phyloP scores from a whole-genome alignment of 2,888 invertebrate species.

The Sminthurides aquaticus region DNA sequence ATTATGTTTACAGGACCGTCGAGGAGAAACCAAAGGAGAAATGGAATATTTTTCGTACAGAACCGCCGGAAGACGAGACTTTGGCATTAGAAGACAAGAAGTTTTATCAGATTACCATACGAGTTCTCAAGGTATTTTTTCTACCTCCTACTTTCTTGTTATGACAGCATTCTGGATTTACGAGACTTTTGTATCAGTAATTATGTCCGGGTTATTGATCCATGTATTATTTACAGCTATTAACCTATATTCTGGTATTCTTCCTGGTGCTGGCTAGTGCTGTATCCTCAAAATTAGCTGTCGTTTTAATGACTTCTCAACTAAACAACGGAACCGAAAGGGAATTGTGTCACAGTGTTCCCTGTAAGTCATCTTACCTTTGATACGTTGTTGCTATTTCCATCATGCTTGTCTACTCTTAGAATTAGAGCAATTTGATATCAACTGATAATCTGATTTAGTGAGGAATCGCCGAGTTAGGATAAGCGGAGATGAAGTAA shows the following conservation, averaged over 20 bases:
- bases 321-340: constrained; percentile 50
- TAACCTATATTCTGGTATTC: constrained; percentile 49
- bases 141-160: neutral
- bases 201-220: too few relatives aligned
- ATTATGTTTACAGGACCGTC: neutral
- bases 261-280: constrained; percentile 47
- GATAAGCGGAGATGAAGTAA: constrained; percentile 40
- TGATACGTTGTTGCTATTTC: too few relatives aligned
- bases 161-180: neutral
- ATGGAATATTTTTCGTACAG: constrained; percentile 48
- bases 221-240: constrained; percentile 31
- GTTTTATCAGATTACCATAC: constrained; percentile 44
- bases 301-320: constrained; percentile 47
- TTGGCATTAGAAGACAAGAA: constrained; percentile 44
- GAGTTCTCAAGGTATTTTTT: constrained; percentile 40
- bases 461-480: constrained; percentile 24
- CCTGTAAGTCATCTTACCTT: constrained; percentile 24
- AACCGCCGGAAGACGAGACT: constrained; percentile 46
- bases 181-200: too few relatives aligned
- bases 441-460: neutral
- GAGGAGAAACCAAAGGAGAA: neutral
- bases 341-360: constrained; percentile 23
- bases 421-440: too few relatives aligned
- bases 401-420: too few relatives aligned
- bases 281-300: constrained; percentile 47